Evolutionary conservation across 1,140 invertebrate species (phyloP), one percentile per base, ranked within the genome.

Genomic region (Sycophaga agraensis): DNA sequence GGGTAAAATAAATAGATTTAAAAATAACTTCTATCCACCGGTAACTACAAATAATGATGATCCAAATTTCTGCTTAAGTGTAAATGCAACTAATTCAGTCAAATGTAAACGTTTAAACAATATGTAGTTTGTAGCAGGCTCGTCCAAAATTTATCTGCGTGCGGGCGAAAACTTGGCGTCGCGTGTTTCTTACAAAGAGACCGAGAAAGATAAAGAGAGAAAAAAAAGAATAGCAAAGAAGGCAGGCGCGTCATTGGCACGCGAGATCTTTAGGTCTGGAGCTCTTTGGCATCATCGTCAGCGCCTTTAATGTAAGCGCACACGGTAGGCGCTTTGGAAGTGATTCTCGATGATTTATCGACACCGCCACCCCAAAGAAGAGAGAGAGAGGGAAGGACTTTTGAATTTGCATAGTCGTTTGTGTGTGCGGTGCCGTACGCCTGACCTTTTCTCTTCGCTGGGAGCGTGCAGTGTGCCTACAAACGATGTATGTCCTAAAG

Each of bases 261-360:
- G 48, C 43, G 26, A 28, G 37, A 43, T 68, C 67, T 64, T 56
- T 53, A 63, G 67, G 60, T 67, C 69, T 59, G 65, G 68, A 65
- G n/a, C 66, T 68, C 49, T 6, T 58, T 42, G 65, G 69, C 66
- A 66, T 69, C 60, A 67, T 71, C 67, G 66, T 68, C 69, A 50
- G 45, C 62, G 61, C 66, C n/a, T n/a, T 54, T 71, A 67, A 66
- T 63, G 61, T 68, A 56, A 50, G 53, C 49, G 21, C 45, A 19
- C 68, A 66, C 66, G 64, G 66, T 67, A 71, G 68, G 67, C 65
- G 65, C 69, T 69, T 72, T 72, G 66, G 65, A 69, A 70, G 68
- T 70, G 69, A 72, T 70, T 69, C 66, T 45, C 57, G 50, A 65
- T 73, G 71, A 71, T 71, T 73, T 73, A 73, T 73, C 68, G 69